Evolutionary conservation across 2,888 invertebrate species (phyloP), one percentile per base, ranked within the genome.

Genomic region (Gandaritis pyraliata): DNA sequence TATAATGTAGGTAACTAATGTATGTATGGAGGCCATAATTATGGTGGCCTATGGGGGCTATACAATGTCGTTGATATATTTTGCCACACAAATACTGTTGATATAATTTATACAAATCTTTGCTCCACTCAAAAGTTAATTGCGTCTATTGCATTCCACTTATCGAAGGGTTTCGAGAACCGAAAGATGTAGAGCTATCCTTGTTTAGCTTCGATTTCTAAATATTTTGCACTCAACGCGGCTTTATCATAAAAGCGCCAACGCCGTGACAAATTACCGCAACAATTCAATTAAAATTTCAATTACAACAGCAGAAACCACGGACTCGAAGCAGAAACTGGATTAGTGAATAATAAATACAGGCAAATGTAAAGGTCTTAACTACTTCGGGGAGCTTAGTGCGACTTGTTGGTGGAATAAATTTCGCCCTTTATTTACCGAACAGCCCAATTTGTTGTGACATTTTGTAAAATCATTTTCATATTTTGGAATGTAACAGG

Each of bases 301-400:
- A 70, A 72, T 72, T 68, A 71, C 56, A 66, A 69, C 66, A 65
- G 68, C 68, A 68, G 66, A 70, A 71, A 71, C 66, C 66, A 64
- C 65, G 49, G 72, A 70, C 62, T 68, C 67, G 63, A 65, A 66
- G 62, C 64, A 64, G 67, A 66, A 73, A 73, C 69, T 73, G 69
- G 70, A 72, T 75, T 72, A 72, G 71, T 74, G 71, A 76, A 73
- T 74, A 76, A 74, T 73, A 75, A 74, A 74, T 73, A 70, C 70
- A 66, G 73, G 69, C 68, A 70, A 76, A 74, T 71, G 69, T 73
- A 72, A 68, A 68, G 70, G 71, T 68, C 71, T 71, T 72, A 73
- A 76, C 77, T 76, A 72, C 70, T 70, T 73, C 67, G 61, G 61
- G 59, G 61, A 70, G 66, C 70, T 75, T 69, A 72, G 66, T 67